Evolutionary conservation across 2,797 vertebrate species (phyloP).

Genomic region (Myripristis jacobus): DNA sequence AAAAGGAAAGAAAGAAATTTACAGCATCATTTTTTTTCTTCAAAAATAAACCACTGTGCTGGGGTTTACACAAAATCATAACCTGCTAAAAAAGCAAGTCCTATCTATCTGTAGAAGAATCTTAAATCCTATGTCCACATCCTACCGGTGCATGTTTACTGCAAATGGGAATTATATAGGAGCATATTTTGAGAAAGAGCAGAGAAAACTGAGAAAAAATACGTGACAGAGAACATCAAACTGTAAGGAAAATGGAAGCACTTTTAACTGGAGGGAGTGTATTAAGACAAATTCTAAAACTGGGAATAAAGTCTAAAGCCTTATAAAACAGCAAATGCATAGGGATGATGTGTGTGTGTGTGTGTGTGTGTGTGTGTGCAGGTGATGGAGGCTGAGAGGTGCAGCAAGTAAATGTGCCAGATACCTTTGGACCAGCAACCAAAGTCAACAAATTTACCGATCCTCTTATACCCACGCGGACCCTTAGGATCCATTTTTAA

Average conservation of each 20-base stretch:
- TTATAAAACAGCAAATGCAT: slow-evolving; percentile 22
- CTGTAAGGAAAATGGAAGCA: not conserved
- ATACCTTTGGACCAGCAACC: slow-evolving; percentile 21
- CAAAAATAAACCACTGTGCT: slow-evolving; percentile 34
- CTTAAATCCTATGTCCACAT: slow-evolving; percentile 9
- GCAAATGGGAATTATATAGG: slow-evolving; percentile 4
- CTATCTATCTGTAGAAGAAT: slow-evolving; percentile 20
- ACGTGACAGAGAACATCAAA: slow-evolving; percentile 11
- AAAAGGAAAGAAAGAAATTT: slow-evolving; percentile 46
- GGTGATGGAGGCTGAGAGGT: slow-evolving; percentile 2
- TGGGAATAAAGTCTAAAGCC: slow-evolving; percentile 48
- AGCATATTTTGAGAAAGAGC: slow-evolving; percentile 21
- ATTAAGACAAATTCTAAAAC: slow-evolving; percentile 9
- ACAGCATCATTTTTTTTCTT: slow-evolving; percentile 35
- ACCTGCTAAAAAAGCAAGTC: slow-evolving; percentile 1
- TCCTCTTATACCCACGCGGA: slow-evolving; percentile 25
- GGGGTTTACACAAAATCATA: slow-evolving; percentile 2
- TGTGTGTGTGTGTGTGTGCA: slow-evolving; percentile 4
- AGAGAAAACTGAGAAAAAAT: not conserved
- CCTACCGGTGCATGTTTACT: slow-evolving; percentile 29
- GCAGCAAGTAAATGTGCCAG: slow-evolving; percentile 25
- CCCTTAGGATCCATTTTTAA: slow-evolving; percentile 63
- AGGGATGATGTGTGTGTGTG: slow-evolving; percentile 14
- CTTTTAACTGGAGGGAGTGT: slow-evolving; percentile 53
- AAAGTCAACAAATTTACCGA: slow-evolving; percentile 20